Evolutionary conservation across 2,888 invertebrate species (phyloP).

Genomic region (Drosophila borealis): DNA sequence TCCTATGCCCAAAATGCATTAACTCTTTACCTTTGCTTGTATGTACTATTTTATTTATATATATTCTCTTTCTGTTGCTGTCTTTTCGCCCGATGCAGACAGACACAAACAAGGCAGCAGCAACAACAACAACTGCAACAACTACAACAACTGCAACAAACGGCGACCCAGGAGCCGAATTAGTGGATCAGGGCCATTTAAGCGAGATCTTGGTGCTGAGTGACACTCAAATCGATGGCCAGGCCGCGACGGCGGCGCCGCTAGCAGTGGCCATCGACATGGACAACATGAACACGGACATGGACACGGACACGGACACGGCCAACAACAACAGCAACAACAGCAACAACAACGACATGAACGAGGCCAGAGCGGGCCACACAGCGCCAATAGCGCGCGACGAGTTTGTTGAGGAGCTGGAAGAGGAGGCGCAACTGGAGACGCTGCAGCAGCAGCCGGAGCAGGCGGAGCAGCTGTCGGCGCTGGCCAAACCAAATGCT

Average conservation of each 20-base stretch:
- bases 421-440: conserved; percentile 25
- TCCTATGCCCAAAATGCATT: background rate
- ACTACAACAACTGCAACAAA: conserved; percentile 28
- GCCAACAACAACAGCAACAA: conserved; percentile 30
- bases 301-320: conserved; percentile 38
- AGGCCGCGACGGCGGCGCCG: conserved; percentile 54
- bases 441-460: conserved; percentile 37
- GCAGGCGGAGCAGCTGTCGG: conserved; percentile 36
- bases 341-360: conserved; percentile 41
- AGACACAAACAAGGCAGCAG: conserved; percentile 64
- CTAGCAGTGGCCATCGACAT: conserved; percentile 62
- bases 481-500: conserved; percentile 61
- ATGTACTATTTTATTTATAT: no score
- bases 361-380: conserved; percentile 57
- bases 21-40: background rate
- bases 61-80: conserved; percentile 38
- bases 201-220: conserved; percentile 80
- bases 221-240: conserved; percentile 78
- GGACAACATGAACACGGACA: conserved; percentile 60
- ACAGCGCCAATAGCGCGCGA: conserved; percentile 80
- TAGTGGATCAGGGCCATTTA: conserved; percentile 68
- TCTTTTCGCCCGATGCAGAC: conserved; percentile 51
- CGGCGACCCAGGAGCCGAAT: conserved; percentile 59
- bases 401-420: conserved; percentile 61
- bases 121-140: conserved; percentile 37